phyloP scores from a whole-genome alignment of 2,888 invertebrate species.

The Platycheirus rosarum region DNA sequence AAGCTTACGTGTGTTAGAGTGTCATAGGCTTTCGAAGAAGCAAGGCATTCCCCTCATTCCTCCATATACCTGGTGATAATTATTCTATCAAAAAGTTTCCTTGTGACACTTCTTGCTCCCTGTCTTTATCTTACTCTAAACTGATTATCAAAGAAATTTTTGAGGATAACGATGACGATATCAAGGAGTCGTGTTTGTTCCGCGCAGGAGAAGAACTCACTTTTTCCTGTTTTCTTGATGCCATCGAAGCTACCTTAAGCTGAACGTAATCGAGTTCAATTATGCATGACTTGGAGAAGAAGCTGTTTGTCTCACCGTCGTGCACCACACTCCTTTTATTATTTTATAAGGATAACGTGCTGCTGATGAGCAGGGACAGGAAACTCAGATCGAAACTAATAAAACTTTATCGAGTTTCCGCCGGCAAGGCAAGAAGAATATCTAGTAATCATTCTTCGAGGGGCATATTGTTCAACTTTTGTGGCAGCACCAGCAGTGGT shows the following conservation, averaged over 20 bases:
- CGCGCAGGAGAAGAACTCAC: not conserved
- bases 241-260: conserved; percentile 63
- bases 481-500: conserved; percentile 13
- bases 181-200: conserved; percentile 35
- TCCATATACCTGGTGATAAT: conserved; percentile 55
- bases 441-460: conserved; percentile 66
- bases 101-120: not conserved
- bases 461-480: conserved; percentile 58
- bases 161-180: conserved; percentile 62
- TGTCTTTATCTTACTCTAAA: conserved; percentile 52
- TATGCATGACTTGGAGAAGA: conserved; percentile 63
- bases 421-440: conserved; percentile 45
- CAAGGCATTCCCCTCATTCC: not conserved
- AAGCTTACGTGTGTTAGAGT: conserved; percentile 13
- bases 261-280: conserved; percentile 73
- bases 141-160: conserved; percentile 72
- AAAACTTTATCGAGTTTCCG: conserved; percentile 70
- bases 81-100: conserved; percentile 70
- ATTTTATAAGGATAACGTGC: conserved; percentile 61
- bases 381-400: conserved; percentile 70
- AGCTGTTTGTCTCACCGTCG: not conserved
- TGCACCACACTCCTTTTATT: conserved; percentile 2
- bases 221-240: conserved; percentile 41
- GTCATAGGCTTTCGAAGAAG: conserved; percentile 46
- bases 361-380: conserved; percentile 54